Percentiles rank a stretch among this genome's conserved stretches.
Conservation (phyloP, 2,888 invertebrate species). For the Coleophora flavipennella region DNA sequence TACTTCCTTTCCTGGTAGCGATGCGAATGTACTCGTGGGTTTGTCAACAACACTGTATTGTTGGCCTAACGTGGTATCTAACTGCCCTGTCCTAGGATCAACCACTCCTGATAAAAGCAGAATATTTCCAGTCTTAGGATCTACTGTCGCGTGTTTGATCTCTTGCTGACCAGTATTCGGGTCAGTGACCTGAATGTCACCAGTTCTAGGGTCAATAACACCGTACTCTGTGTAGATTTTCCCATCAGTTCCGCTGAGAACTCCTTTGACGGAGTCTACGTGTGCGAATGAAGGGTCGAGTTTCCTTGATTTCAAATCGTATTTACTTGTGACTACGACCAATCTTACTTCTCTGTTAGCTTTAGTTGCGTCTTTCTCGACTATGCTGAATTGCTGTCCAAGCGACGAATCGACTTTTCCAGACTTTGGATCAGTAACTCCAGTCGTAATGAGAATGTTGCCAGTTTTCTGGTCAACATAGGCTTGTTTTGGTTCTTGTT, state of each 20-base stretch:
- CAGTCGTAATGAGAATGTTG: constrained; percentile 75
- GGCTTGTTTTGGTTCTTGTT: constrained; percentile 76
- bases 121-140: constrained; percentile 68
- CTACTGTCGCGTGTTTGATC: constrained; percentile 53
- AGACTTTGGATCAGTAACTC: constrained; percentile 76
- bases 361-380: constrained; percentile 76
- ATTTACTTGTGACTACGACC: constrained; percentile 74
- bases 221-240: constrained; percentile 75
- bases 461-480: constrained; percentile 81
- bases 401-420: constrained; percentile 77
- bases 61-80: constrained; percentile 71
- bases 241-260: constrained; percentile 74
- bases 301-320: constrained; percentile 68
- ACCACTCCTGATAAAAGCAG: constrained; percentile 66
- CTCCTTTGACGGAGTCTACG: constrained; percentile 59
- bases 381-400: constrained; percentile 78
- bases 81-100: constrained; percentile 73
- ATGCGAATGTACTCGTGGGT: constrained; percentile 58
- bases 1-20: constrained; percentile 58
- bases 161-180: constrained; percentile 59
- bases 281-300: constrained; percentile 68
- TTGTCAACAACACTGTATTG: constrained; percentile 75
- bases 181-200: constrained; percentile 58
- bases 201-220: constrained; percentile 74
- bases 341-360: constrained; percentile 75